Base-by-base conservation (phyloP, 2,113 vertebrate species). In the Recurvirostra avosetta region DNA sequence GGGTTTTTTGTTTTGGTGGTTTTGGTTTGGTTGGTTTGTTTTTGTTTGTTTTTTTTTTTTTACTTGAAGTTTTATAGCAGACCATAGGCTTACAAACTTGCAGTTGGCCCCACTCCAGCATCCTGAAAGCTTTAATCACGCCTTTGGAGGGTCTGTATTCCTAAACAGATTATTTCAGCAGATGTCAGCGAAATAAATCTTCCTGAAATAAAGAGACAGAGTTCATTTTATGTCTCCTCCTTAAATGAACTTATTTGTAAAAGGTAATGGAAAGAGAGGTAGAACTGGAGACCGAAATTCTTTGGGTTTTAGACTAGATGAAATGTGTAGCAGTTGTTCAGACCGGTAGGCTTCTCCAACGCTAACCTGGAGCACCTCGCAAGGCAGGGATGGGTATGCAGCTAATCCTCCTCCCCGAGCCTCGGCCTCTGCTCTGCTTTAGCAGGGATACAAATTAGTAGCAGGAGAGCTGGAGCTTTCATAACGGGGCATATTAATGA, bases 81-180 rank as follows among this genome's bases (percentile, higher is more conserved):
- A 52, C 14, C 12, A 32, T 5, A 23, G 43, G 32, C 21, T 78
- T 45, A 40, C 23, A 45, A 53, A 53, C 8, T 8, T 85, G 43
- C n/a, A 40, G 32, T 8, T 81, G 82, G 71, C n/a, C 27, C 11
- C 4, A 2, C 21, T 84, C 63, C 92, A 95, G 55, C 59, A 73
- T 65, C 27, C 63, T 77, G 68, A 77, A 84, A 66, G 52, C 41
- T 93, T 82, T 88, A 63, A 43, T 81, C 13, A 3, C 0, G 8
- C 26, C 27, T 84, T 82, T 79, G 67, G 74, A 85, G 36, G 21
- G 30, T 34, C 19, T 85, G 43, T 76, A 40, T 20, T 77, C 63
- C 86, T 92, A 77, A 94, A 38, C 29, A 88, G 62, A 62, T 59
- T 8, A 89, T 91, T 90, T 85, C 89, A 85, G 70, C 43, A 90